Conservation (phyloP, 2,888 invertebrate genomes). For the Drosophila putrida region DNA sequence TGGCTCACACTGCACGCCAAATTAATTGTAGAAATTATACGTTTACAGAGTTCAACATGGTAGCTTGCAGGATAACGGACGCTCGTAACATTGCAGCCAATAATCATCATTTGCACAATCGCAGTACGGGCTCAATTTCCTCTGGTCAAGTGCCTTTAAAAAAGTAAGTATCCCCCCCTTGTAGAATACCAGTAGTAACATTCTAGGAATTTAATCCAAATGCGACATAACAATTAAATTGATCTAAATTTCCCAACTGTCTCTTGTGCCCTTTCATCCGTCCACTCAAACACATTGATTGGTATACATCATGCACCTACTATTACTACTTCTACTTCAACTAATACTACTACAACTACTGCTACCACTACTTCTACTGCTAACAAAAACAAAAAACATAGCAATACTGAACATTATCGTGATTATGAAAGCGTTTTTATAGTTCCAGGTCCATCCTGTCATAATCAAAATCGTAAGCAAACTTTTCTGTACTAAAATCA, state of each 20-base stretch:
- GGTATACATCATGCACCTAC: slow-evolving; percentile 54
- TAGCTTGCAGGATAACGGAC: slow-evolving; percentile 98
- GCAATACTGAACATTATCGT: slow-evolving; percentile 88
- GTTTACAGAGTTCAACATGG: slow-evolving; percentile 99
- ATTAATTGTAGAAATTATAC: slow-evolving; percentile 89
- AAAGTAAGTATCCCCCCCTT: slow-evolving; percentile 91
- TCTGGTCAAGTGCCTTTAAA: slow-evolving; percentile 99
- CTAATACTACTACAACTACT: slow-evolving; percentile 31
- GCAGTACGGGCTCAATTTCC: slow-evolving; percentile 89
- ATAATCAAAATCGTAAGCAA: slow-evolving; percentile 88
- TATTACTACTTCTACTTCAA: slow-evolving; percentile 35
- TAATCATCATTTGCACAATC: slow-evolving; percentile 83
- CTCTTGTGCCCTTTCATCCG: slow-evolving; percentile 25
- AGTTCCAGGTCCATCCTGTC: slow-evolving; percentile 89
- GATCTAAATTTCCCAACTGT: slow-evolving; percentile 33
- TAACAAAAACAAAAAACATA: slow-evolving; percentile 40
- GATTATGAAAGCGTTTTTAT: slow-evolving; percentile 92
- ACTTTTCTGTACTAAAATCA: slow-evolving; percentile 38
- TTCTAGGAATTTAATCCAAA: neutral
- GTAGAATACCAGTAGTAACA: neutral
- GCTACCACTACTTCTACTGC: slow-evolving; percentile 23
- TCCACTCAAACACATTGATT: slow-evolving; percentile 45
- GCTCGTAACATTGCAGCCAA: slow-evolving; percentile 92
- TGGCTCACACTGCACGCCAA: slow-evolving; percentile 86
- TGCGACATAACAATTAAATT: slow-evolving; percentile 21